Evolutionary conservation across 2,797 vertebrate genomes (phyloP).

Genomic region (Melanogrammus aeglefinus): DNA sequence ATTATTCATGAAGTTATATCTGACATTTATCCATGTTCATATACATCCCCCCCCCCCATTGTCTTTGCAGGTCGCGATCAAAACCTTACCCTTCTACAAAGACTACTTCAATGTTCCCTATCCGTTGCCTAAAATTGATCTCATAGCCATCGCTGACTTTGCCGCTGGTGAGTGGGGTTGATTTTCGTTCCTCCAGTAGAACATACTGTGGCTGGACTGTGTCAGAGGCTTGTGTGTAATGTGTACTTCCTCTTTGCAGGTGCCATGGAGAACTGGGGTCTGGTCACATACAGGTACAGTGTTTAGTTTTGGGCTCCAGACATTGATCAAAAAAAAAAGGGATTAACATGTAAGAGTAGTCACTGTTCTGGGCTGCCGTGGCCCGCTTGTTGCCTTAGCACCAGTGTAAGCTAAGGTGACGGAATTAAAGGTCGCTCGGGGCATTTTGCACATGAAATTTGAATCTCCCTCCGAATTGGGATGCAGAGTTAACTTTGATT

Average conservation of each 20-base stretch:
- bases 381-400: neutral
- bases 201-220: slow-evolving; percentile 3
- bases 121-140: slow-evolving; percentile 98
- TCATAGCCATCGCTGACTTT: slow-evolving; percentile 99
- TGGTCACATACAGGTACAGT: slow-evolving; percentile 97
- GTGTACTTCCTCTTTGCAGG: slow-evolving; percentile 71
- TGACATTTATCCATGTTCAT: neutral
- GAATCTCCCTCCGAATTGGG: neutral
- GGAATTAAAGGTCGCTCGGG: neutral
- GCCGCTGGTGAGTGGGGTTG: slow-evolving; percentile 86
- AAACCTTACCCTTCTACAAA: slow-evolving; percentile 99
- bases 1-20: neutral
- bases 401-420: neutral
- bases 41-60: neutral
- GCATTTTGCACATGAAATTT: neutral
- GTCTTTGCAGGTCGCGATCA: slow-evolving; percentile 88
- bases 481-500: neutral
- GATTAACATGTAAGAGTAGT: neutral
- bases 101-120: slow-evolving; percentile 99
- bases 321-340: neutral
- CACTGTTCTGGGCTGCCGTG: neutral
- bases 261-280: slow-evolving; percentile 99
- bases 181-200: slow-evolving; percentile 45
- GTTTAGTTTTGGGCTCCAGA: neutral
- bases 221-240: neutral